Evolutionary conservation across 2,888 invertebrate genomes (phyloP), one percentile per base, ranked within the genome.

Genomic region (Volucella inanis): DNA sequence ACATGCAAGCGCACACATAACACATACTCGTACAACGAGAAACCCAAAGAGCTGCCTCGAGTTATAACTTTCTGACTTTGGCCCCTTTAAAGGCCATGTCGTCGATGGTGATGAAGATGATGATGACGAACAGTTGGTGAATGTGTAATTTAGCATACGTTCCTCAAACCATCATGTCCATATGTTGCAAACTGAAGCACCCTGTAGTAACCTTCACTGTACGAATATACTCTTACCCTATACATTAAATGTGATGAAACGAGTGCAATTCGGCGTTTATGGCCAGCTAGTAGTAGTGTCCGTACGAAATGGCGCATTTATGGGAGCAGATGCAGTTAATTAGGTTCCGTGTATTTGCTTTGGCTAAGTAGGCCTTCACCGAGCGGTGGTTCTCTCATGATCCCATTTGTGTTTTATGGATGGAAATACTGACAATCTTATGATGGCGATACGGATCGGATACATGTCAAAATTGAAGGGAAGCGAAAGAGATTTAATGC

Each of bases 121-220:
- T 43, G 81, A 77, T 85, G 85, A 85, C 64, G 85, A 85, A 85
- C 85, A 81, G 85, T 85, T 85, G 85, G 81, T 50, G 62, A 85
- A 81, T 85, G 77, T 85, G 71, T 57, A 85, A 85, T 85, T 84
- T 79, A 79, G 80, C 74, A 84, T 84, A 71, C 80, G 79, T 62
- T 67, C 61, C 11, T 14, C 59, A 12, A 57, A 71, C 8, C 57
- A 18, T 64, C 64, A 18, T 38, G 57, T 79, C 84, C 84, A 84
- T 84, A 84, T 84, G 84, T 43, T 75, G 38, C 45, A 64, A 54
- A 14, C 57, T 31, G 12, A 18, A 18, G n/a, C 41, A n/a, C 18
- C 49, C 49, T 31, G 43, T 62, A 18, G 12, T 22, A 57, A 74
- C 54, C 55, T 64, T 45, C 31, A 31, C 38, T 55, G 10, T 22